A percentile compares a stretch with the other conserved stretches of the same genome.
These are phyloP conservation scores for Dendroctonus valens DNA, from an alignment of 1,140 invertebrate genomes.

Conservation along the genomic window DNA sequence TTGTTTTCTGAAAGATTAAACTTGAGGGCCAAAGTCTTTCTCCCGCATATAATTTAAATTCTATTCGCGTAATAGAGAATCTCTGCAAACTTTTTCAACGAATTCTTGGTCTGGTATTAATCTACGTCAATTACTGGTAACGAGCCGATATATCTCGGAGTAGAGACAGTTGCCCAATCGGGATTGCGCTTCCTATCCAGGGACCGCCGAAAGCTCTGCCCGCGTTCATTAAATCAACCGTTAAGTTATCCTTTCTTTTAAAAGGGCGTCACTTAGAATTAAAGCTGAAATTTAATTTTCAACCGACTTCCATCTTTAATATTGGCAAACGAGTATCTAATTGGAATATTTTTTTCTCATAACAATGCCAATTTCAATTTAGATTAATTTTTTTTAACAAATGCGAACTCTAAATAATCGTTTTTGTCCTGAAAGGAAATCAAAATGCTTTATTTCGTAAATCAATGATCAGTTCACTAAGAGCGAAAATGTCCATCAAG, in stretches of 20 bases:
- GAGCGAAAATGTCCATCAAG: too few relatives aligned
- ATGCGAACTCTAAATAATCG: too few relatives aligned
- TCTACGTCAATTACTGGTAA: slow-evolving; percentile 29
- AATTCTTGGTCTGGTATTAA: slow-evolving; percentile 26
- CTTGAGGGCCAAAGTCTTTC: too few relatives aligned
- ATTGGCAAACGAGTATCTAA: slow-evolving; percentile 2
- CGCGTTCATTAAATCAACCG: slow-evolving; percentile 27
- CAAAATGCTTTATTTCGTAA: too few relatives aligned
- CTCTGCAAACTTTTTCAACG: slow-evolving; percentile 11
- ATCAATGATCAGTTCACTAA: too few relatives aligned
- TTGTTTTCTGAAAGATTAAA: too few relatives aligned
- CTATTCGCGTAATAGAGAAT: slow-evolving; percentile 9
- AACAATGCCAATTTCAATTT: background rate
- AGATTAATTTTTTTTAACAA: too few relatives aligned
- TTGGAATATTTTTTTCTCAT: background rate
- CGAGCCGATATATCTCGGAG: slow-evolving; percentile 30
- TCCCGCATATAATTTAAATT: slow-evolving; percentile 9
- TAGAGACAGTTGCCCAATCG: slow-evolving; percentile 25
- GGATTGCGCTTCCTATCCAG: background rate
- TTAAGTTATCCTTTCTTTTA: slow-evolving; percentile 20
- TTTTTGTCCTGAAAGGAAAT: too few relatives aligned
- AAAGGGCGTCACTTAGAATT: slow-evolving; percentile 13
- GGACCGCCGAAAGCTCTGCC: slow-evolving; percentile 18
- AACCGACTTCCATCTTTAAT: slow-evolving; percentile 7
- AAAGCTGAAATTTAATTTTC: slow-evolving; percentile 15